Percentiles rank a stretch among this genome's conserved stretches.
phyloP scores from a whole-genome alignment of 2,113 vertebrate species.

The Ibidorhyncha struthersii region DNA sequence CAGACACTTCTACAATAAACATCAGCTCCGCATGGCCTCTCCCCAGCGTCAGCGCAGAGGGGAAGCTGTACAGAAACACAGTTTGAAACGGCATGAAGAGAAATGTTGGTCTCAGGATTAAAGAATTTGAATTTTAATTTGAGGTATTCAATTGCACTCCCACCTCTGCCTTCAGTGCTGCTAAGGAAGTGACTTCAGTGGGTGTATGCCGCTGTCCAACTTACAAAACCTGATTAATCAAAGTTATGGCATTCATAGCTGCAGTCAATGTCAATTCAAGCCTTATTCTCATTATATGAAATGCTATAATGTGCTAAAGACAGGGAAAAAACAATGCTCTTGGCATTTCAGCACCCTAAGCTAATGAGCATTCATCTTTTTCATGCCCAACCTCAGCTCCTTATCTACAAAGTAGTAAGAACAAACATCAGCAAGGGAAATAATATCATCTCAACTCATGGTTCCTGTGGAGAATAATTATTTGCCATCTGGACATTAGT shows the following conservation, averaged over 20 bases:
- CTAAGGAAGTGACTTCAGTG: background rate
- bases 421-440: background rate
- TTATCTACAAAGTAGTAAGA: background rate
- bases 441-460: background rate
- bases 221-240: background rate
- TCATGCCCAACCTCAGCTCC: background rate
- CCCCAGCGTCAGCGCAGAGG: background rate
- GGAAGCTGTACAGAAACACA: background rate
- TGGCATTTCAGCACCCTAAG: background rate
- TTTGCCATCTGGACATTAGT: background rate
- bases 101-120: background rate
- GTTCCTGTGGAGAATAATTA: background rate
- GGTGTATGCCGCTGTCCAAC: fast-evolving
- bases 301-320: background rate
- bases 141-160: background rate
- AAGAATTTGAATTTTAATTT: background rate
- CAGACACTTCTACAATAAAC: background rate
- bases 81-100: background rate
- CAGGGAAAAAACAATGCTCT: background rate
- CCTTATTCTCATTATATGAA: background rate
- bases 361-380: background rate
- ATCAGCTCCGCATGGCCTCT: background rate
- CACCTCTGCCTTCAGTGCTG: background rate
- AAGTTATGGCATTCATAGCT: background rate
- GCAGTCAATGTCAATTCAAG: background rate